Conservation (phyloP, 23 tunicate genomes). For the Halocynthia roretzi region DNA sequence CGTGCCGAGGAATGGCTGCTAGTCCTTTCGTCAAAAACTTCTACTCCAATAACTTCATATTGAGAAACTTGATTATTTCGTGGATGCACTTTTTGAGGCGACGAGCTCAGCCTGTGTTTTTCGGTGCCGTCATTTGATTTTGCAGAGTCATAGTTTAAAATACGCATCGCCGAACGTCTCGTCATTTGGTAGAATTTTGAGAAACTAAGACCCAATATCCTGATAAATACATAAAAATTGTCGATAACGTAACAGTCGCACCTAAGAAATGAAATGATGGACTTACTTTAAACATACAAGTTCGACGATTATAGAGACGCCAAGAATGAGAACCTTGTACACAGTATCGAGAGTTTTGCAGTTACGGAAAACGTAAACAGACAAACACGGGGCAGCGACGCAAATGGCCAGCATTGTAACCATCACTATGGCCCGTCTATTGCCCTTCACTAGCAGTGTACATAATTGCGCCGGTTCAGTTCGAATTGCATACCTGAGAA, state of each 20-base stretch:
- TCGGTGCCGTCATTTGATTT: neutral
- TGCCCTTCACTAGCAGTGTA: constrained; percentile 11
- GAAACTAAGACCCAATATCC: constrained; percentile 51
- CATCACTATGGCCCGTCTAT: constrained; percentile 33
- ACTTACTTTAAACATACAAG: constrained; percentile 54
- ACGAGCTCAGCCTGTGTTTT: too few relatives aligned
- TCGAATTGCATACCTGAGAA: constrained; percentile 44
- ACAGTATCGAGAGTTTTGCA: constrained; percentile 26
- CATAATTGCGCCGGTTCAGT: constrained; percentile 22
- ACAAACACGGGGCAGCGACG: constrained; percentile 54
- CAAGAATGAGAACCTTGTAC: constrained; percentile 56
- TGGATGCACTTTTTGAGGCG: too few relatives aligned
- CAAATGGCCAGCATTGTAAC: constrained; percentile 47
- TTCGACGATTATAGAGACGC: constrained; percentile 40
- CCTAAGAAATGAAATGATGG: neutral
- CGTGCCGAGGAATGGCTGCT: too few relatives aligned
- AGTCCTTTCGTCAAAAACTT: too few relatives aligned
- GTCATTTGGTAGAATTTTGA: constrained; percentile 63
- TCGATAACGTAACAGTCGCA: neutral
- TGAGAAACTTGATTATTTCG: too few relatives aligned
- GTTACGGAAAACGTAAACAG: constrained; percentile 43
- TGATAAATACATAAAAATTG: constrained; percentile 5
- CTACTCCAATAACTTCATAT: too few relatives aligned
- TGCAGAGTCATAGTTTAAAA: constrained; percentile 42
- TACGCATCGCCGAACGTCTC: constrained; percentile 49